Conservation (phyloP, 2,113 vertebrate species). For the Ifrita kowaldi region DNA sequence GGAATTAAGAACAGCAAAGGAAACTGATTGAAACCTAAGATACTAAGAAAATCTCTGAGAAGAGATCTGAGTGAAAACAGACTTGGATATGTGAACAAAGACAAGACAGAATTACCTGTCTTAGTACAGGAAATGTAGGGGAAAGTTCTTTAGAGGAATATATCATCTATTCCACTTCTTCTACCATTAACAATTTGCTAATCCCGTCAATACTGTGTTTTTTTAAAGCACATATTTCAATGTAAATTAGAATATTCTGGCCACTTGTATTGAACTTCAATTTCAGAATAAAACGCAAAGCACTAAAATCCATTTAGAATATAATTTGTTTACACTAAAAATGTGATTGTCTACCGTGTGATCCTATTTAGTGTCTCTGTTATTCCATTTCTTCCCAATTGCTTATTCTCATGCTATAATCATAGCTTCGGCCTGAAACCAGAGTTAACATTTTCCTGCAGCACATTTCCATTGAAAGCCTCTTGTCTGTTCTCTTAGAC, state of each 20-base stretch:
- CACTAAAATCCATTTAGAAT: not conserved
- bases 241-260: not conserved
- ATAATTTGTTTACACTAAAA: not conserved
- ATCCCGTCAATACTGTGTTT: rapidly evolving
- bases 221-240: not conserved
- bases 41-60: not conserved
- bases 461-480: not conserved
- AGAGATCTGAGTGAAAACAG: not conserved
- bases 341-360: not conserved
- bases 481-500: not conserved
- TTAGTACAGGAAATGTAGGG: not conserved
- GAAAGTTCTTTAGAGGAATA: not conserved
- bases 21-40: not conserved
- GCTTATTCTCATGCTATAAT: not conserved
- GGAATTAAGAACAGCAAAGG: not conserved
- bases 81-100: not conserved
- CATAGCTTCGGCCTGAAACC: not conserved
- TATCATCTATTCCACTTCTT: not conserved
- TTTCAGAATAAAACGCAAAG: not conserved
- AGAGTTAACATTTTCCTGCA: not conserved
- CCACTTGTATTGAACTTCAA: not conserved
- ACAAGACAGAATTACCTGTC: not conserved
- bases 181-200: not conserved
- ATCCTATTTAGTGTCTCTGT: not conserved
- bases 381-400: not conserved